These are phyloP conservation scores for Leptinotarsa peninsularis DNA, from an alignment of 2,888 invertebrate genomes.

Conservation along the genomic window DNA sequence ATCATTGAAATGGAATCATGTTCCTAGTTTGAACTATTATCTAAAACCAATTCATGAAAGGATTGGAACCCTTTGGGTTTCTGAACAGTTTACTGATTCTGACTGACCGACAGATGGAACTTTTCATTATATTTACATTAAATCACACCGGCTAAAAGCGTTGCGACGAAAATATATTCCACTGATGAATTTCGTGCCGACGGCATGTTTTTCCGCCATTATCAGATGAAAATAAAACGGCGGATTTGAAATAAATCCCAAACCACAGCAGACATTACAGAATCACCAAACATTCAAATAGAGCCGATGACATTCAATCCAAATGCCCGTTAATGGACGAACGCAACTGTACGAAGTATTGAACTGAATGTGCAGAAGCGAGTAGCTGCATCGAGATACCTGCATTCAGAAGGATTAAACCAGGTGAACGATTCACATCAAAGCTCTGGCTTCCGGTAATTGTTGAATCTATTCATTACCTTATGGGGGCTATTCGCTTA, in stretches of 20 bases:
- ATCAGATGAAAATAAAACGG: not conserved
- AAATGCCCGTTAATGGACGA: conserved; percentile 5
- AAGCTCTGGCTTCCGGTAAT: conserved; percentile 37
- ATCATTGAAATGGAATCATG: no score
- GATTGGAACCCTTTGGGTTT: no score
- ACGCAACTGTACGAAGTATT: conserved; percentile 9
- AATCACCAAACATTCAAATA: conserved; percentile 13
- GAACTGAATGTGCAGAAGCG: conserved; percentile 11
- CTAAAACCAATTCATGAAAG: no score
- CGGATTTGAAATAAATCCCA: not conserved
- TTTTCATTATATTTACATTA: not conserved
- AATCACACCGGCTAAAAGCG: not conserved
- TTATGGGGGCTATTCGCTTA: not conserved
- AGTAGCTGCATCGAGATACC: conserved; percentile 32
- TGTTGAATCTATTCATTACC: conserved; percentile 31
- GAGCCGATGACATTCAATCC: conserved; percentile 11
- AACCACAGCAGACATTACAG: conserved; percentile 18
- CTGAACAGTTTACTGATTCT: no score
- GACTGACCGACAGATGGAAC: no score
- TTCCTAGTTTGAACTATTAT: no score
- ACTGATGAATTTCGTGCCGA: not conserved
- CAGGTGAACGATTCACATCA: conserved; percentile 48
- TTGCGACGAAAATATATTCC: not conserved
- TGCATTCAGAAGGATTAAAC: conserved; percentile 45
- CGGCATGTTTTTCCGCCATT: not conserved